phyloP scores from a whole-genome alignment of 1,140 invertebrate genomes.

The Micrasema longulum region DNA sequence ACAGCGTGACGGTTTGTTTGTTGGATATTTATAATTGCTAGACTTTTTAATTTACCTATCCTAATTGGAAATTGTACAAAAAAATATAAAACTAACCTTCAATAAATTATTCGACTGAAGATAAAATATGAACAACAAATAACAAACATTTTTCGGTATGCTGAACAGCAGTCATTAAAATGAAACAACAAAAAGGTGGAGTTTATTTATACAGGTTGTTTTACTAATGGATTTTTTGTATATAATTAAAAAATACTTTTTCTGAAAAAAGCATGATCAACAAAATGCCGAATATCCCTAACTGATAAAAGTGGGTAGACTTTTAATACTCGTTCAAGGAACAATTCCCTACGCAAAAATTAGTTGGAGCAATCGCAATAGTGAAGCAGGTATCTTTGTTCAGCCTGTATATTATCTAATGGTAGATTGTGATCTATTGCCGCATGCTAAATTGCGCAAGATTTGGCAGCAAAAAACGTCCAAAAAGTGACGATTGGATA shows the following conservation, averaged over 20 bases:
- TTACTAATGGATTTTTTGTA: neutral
- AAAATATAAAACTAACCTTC: no score
- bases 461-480: slow-evolving; percentile 42
- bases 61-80: no score
- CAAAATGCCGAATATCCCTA: no score
- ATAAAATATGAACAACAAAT: neutral
- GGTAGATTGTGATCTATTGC: slow-evolving; percentile 20
- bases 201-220: slow-evolving; percentile 6
- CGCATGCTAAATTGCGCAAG: slow-evolving; percentile 47
- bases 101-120: neutral
- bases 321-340: no score
- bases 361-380: no score
- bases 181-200: neutral
- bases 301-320: no score
- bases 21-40: no score
- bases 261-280: no score
- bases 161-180: slow-evolving; percentile 9
- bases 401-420: slow-evolving; percentile 15
- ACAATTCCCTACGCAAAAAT: no score
- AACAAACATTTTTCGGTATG: neutral
- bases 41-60: no score
- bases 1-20: no score
- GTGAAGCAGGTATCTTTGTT: neutral
- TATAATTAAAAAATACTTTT: no score
- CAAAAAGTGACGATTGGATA: slow-evolving; percentile 14